phyloP scores from a whole-genome alignment of 2,888 invertebrate species.

The Agrotis puta region DNA sequence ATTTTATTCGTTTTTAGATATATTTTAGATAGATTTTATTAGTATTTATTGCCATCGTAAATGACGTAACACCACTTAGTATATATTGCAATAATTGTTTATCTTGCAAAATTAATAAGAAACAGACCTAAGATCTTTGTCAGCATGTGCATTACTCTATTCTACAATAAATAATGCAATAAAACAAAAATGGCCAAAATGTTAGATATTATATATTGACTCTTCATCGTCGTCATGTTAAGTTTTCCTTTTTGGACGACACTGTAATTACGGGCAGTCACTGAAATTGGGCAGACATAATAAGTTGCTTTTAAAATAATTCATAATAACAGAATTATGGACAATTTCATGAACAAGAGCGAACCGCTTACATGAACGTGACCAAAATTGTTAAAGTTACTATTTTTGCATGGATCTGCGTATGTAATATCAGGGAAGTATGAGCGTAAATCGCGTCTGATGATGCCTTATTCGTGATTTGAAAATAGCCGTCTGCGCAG shows the following conservation, averaged over 20 bases:
- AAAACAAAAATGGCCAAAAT: too few relatives aligned
- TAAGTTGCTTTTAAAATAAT: neutral
- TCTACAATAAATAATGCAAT: too few relatives aligned
- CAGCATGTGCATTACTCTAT: too few relatives aligned
- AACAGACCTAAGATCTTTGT: too few relatives aligned
- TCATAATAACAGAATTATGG: conserved; percentile 21
- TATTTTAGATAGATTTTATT: too few relatives aligned
- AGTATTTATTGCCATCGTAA: too few relatives aligned
- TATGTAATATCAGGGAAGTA: conserved; percentile 22
- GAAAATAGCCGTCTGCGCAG: conserved; percentile 39
- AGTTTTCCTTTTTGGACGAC: conserved; percentile 34
- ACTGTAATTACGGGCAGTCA: conserved; percentile 39
- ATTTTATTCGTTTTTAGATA: too few relatives aligned
- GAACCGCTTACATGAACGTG: conserved; percentile 20
- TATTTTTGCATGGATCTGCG: conserved; percentile 16
- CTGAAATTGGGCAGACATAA: conserved; percentile 15
- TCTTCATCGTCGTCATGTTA: too few relatives aligned
- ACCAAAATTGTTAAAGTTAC: conserved; percentile 23
- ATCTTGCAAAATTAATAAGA: too few relatives aligned
- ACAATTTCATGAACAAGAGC: conserved; percentile 17
- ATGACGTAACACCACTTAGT: too few relatives aligned
- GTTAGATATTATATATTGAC: too few relatives aligned
- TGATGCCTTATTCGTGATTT: conserved; percentile 49
- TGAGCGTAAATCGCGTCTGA: conserved; percentile 36
- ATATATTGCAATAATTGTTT: too few relatives aligned